Conservation (phyloP, 2,113 vertebrate species). For the Cinclus mexicanus region DNA sequence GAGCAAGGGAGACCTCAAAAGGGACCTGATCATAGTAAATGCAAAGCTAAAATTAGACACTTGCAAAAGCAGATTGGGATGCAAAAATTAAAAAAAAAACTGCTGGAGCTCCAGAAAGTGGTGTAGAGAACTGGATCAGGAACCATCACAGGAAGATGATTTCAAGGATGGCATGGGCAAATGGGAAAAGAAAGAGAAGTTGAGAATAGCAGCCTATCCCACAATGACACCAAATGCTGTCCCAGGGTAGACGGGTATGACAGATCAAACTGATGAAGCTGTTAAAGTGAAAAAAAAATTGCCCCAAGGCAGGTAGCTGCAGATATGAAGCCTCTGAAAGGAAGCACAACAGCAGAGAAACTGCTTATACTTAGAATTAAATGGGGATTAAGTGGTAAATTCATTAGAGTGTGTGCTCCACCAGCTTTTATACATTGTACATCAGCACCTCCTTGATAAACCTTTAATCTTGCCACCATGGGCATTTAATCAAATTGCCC, state of each 20-base stretch:
- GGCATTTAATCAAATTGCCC: not conserved
- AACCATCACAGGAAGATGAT: slow-evolving; percentile 6
- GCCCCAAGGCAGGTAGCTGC: not conserved
- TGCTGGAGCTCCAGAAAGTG: slow-evolving; percentile 20
- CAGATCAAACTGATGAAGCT: not conserved
- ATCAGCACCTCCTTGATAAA: not conserved
- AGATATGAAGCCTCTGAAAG: not conserved
- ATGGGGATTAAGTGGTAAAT: not conserved
- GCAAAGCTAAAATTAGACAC: slow-evolving; percentile 50
- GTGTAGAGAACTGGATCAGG: not conserved
- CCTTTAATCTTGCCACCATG: not conserved
- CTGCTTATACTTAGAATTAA: not conserved
- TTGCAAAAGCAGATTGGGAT: slow-evolving; percentile 48
- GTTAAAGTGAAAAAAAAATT: not conserved
- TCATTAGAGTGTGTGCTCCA: not conserved
- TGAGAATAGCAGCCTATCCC: not conserved
- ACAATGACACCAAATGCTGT: not conserved
- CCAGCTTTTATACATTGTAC: not conserved
- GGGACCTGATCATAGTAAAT: slow-evolving; percentile 39
- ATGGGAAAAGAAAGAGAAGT: slow-evolving; percentile 13
- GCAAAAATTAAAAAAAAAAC: slow-evolving; percentile 58
- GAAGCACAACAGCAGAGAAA: not conserved
- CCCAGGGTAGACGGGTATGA: not conserved
- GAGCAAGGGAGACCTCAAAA: slow-evolving; percentile 55
- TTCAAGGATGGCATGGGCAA: not conserved